phyloP scores from a whole-genome alignment of 2,797 vertebrate genomes.

The Dicrostonyx torquatus region DNA sequence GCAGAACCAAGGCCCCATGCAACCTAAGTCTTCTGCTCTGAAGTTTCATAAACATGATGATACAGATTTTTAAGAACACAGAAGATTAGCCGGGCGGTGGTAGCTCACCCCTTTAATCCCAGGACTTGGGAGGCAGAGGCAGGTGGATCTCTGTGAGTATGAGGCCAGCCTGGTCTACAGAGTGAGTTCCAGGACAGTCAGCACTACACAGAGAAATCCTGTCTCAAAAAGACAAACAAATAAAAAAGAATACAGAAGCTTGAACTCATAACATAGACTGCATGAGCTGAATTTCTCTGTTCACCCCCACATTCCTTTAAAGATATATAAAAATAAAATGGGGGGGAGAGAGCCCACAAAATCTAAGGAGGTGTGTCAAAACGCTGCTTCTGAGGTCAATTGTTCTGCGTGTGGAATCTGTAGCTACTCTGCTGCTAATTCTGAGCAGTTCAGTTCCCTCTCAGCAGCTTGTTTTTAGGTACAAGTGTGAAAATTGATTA shows the following conservation, averaged over 20 bases:
- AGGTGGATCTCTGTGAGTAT: no score
- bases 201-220: no score
- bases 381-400: neutral
- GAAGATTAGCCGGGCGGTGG: neutral
- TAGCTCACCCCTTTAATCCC: no score
- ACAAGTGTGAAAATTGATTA: slow-evolving; percentile 42
- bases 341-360: neutral
- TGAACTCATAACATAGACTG: neutral
- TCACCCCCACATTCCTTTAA: neutral
- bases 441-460: neutral
- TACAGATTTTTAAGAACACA: neutral
- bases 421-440: neutral
- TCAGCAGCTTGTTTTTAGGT: slow-evolving; percentile 14
- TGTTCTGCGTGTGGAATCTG: neutral
- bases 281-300: neutral
- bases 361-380: neutral
- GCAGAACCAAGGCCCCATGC: no score
- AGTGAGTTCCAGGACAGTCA: no score
- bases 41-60: neutral
- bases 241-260: neutral
- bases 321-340: neutral
- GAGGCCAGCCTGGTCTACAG: no score
- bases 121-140: no score
- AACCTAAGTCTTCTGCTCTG: neutral
- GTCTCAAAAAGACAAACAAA: no score